These are phyloP conservation scores for Monopis laevigella DNA, from an alignment of 2,888 invertebrate species.

Conservation along the genomic window DNA sequence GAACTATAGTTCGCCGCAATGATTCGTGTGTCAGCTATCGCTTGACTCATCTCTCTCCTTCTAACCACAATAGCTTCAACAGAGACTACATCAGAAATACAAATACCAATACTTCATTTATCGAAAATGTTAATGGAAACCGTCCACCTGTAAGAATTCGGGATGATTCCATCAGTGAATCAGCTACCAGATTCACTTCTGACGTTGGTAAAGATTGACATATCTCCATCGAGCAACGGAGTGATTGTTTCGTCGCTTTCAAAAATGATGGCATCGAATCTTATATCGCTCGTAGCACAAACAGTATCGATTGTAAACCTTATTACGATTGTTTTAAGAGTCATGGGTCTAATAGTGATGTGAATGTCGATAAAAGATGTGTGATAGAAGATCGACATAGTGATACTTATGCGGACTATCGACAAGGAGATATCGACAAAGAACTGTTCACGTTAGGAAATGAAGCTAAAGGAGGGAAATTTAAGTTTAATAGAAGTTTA, in stretches of 20 bases:
- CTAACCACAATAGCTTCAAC: constrained; percentile 53
- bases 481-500: constrained; percentile 54
- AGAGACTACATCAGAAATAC: constrained; percentile 48
- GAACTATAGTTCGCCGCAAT: constrained; percentile 52
- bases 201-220: constrained; percentile 56
- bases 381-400: constrained; percentile 25
- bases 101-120: constrained; percentile 55
- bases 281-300: constrained; percentile 47
- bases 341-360: constrained; percentile 17
- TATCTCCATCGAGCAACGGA: constrained; percentile 20
- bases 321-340: constrained; percentile 56
- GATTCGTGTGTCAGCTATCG: constrained; percentile 58
- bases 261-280: constrained; percentile 34
- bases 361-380: constrained; percentile 1
- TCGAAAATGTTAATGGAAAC: constrained; percentile 54
- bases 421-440: constrained; percentile 34
- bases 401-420: constrained; percentile 41
- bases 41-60: constrained; percentile 53
- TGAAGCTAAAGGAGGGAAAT: constrained; percentile 40
- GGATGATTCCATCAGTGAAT: constrained; percentile 54
- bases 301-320: constrained; percentile 55
- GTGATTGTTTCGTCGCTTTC: constrained; percentile 29
- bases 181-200: constrained; percentile 46
- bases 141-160: constrained; percentile 33
- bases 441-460: constrained; percentile 36